Evolutionary conservation across 2,113 vertebrate species (phyloP).

Genomic region (Aldabrachelys gigantea): DNA sequence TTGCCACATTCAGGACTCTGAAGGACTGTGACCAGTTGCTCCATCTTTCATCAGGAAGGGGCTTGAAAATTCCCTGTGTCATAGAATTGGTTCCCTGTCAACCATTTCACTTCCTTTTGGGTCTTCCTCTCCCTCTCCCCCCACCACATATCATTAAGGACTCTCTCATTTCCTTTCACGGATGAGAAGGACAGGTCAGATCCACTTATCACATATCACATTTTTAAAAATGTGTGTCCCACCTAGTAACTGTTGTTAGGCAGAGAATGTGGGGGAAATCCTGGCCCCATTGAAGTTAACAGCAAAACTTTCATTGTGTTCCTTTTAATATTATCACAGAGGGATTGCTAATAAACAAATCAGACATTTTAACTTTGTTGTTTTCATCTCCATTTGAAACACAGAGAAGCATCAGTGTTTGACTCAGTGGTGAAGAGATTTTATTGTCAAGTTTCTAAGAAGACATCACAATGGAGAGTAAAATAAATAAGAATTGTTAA

Average conservation of each 20-base stretch:
- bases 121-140: background rate
- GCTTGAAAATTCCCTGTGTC: background rate
- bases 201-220: background rate
- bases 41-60: background rate
- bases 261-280: background rate
- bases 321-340: background rate
- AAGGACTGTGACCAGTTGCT: background rate
- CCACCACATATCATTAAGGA: background rate
- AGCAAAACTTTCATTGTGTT: background rate
- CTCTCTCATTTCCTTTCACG: background rate
- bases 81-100: background rate
- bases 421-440: background rate
- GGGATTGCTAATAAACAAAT: background rate
- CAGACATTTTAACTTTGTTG: background rate
- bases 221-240: background rate
- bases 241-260: background rate
- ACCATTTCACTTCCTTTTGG: background rate
- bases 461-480: background rate
- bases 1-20: background rate
- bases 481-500: constrained; percentile 9
- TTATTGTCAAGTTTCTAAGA: background rate
- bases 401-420: background rate
- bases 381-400: background rate
- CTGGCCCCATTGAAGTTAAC: accelerated
- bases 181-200: background rate